A percentile compares a stretch with the other conserved stretches of the same genome.
Conservation (phyloP, 2,888 invertebrate genomes). For the Brassicogethes aeneus region DNA sequence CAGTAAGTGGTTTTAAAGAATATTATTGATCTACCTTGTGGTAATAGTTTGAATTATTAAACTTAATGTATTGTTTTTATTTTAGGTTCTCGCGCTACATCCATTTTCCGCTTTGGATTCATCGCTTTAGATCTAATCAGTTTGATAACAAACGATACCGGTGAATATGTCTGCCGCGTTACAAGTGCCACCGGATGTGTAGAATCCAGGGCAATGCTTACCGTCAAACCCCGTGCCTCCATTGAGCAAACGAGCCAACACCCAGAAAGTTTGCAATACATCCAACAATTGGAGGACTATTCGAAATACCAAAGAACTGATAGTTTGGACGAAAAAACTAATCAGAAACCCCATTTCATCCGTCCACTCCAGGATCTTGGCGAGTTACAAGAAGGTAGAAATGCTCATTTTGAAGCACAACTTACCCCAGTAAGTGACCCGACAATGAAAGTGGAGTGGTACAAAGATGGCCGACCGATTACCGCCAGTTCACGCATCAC, state of each 20-base stretch:
- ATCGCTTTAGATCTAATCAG: conserved; percentile 88
- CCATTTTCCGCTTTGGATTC: conserved; percentile 95
- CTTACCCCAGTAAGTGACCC: conserved; percentile 87
- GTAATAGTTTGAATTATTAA: conserved; percentile 1
- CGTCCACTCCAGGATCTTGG: conserved; percentile 79
- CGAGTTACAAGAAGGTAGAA: conserved; percentile 80
- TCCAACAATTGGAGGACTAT: conserved; percentile 84
- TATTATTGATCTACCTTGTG: background rate
- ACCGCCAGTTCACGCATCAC: conserved; percentile 96
- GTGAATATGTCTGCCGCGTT: conserved; percentile 84
- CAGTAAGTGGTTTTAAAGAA: conserved; percentile 56
- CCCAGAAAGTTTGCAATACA: conserved; percentile 84
- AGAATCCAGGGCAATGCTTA: conserved; percentile 73
- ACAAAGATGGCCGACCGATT: conserved; percentile 88
- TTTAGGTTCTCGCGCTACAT: conserved; percentile 88
- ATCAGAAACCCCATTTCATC: conserved; percentile 80
- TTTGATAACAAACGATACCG: conserved; percentile 76
- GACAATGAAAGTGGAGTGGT: conserved; percentile 92
- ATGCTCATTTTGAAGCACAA: conserved; percentile 90
- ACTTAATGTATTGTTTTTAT: conserved; percentile 6
- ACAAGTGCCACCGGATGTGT: conserved; percentile 79
- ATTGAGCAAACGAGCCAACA: conserved; percentile 86
- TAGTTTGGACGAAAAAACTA: conserved; percentile 70
- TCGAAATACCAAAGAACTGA: conserved; percentile 79
- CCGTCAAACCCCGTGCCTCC: conserved; percentile 70